phyloP scores from a whole-genome alignment of 2,797 vertebrate species.

The Acridotheres tristis region DNA sequence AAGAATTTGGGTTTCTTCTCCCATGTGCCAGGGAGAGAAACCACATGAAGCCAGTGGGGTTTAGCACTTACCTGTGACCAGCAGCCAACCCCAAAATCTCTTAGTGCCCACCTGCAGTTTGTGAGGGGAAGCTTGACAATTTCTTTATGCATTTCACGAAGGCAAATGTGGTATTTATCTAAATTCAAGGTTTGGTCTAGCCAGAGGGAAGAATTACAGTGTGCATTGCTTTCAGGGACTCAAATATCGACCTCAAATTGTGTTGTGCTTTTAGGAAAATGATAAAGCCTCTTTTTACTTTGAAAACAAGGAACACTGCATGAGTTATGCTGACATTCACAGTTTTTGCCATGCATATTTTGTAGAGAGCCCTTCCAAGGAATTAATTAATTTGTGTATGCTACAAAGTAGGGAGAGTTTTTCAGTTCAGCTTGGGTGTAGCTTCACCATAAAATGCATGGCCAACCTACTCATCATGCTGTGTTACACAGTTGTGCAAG shows the following conservation, averaged over 20 bases:
- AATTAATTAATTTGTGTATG: not conserved
- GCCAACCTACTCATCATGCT: not conserved
- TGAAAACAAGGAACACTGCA: not conserved
- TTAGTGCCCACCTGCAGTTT: not conserved
- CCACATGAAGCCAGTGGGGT: accelerated
- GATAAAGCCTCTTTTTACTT: not conserved
- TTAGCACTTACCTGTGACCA: not conserved
- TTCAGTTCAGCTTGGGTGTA: not conserved
- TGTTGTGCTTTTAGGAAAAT: not conserved
- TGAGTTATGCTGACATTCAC: not conserved
- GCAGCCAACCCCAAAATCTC: not conserved
- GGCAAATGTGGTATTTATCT: not conserved
- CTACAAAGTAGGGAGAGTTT: not conserved
- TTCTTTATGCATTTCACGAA: not conserved
- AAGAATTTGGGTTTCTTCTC: not conserved
- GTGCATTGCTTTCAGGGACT: not conserved
- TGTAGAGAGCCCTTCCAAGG: not conserved
- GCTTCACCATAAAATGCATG: not conserved
- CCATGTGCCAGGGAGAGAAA: not conserved
- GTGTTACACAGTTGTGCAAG: not conserved
- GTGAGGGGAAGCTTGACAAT: not conserved
- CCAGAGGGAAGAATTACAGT: not conserved
- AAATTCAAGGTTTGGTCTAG: not conserved
- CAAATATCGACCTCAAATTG: not conserved
- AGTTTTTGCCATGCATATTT: not conserved